Percentiles rank a stretch among this genome's conserved stretches.
Conservation (phyloP, 2,113 vertebrate genomes). For the Phyllostomus discolor region DNA sequence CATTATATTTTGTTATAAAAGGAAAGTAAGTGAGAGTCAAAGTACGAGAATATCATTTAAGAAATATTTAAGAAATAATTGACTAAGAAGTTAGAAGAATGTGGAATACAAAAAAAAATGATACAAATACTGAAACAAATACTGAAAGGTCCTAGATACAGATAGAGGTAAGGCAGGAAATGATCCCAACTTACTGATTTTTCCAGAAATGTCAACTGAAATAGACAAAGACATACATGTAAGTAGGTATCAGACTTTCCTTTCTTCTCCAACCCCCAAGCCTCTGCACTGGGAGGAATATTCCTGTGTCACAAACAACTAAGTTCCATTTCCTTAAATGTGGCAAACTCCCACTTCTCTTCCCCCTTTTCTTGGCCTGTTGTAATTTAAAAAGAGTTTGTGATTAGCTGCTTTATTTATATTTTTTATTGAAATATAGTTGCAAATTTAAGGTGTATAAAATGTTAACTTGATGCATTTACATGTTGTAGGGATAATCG, state of each 20-base stretch:
- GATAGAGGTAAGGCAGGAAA: background rate
- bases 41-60: background rate
- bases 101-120: background rate
- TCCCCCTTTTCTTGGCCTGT: background rate
- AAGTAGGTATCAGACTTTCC: background rate
- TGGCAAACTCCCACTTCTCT: background rate
- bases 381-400: background rate
- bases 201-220: slow-evolving; percentile 45
- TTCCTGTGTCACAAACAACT: background rate
- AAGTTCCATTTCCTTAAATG: background rate
- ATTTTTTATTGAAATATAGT: background rate
- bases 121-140: background rate
- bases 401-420: background rate
- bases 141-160: background rate
- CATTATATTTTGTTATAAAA: background rate
- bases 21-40: background rate
- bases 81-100: background rate
- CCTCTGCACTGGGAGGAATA: background rate
- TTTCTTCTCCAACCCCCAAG: background rate
- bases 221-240: slow-evolving; percentile 47
- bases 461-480: background rate
- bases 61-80: slow-evolving; percentile 28
- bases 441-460: background rate
- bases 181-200: slow-evolving; percentile 54
- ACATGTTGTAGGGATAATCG: background rate